Evolutionary conservation across 2,797 vertebrate genomes (phyloP), one percentile per base, ranked within the genome.

Genomic region (Sebastes kiyomatsui): DNA sequence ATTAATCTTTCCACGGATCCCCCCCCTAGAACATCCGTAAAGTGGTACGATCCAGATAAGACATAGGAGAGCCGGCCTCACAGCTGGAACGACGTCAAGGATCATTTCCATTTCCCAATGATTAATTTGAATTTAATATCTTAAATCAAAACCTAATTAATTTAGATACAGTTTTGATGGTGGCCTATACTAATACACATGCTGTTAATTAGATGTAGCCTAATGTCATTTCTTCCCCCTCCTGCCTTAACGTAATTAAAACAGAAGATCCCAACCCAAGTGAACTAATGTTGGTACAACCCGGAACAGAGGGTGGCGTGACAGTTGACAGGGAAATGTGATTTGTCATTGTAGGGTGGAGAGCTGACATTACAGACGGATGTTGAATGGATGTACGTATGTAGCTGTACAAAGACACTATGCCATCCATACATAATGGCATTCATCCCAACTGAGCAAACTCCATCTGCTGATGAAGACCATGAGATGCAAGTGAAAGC

Each of bases 121-220:
- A 97, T 97, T 97, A 96, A 98, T 97, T 97, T 97, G 96, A 97
- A 96, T 97, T 97, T 97, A 97, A 97, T 97, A 97, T 97, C 96
- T 97, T 97, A 97, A 97, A 97, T 98, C 96, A 97, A 97, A 97
- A 96, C 96, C 96, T 97, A 97, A 98, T 98, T 97, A 97, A 97
- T 98, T 97, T 97, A 97, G 96, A 97, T 96, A 97, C 96, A 96
- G 96, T 96, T 97, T 96, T 97, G 96, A 97, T 96, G 96, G 96
- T 97, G 96, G 96, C 96, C 97, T 96, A 96, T 97, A 96, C 96
- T 97, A 96, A 97, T 96, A 96, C 96, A 97, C 96, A 97, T 97
- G 96, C 95, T 95, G 95, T 96, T 97, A 97, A 97, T 97, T 97
- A 97, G 95, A 97, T 96, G 95, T 93, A 92, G 95, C 92, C 96